Percentiles rank a stretch among this genome's conserved stretches.
phyloP scores from a whole-genome alignment of 2,113 vertebrate genomes.

The Lepidothrix coronata region DNA sequence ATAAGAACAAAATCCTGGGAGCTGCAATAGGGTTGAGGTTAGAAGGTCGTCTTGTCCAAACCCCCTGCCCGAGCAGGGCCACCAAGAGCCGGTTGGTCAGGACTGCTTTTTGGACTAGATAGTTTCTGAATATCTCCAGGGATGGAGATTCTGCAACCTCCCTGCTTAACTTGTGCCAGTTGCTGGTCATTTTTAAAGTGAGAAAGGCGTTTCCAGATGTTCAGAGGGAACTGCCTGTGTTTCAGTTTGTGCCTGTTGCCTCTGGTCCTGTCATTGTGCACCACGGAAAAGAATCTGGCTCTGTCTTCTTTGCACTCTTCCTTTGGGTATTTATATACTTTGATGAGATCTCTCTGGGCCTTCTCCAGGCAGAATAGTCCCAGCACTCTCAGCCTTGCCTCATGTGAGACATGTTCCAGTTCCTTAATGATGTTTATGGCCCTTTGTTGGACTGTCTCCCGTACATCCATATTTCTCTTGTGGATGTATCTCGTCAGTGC shows the following conservation, averaged over 20 bases:
- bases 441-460: not conserved
- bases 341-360: not conserved
- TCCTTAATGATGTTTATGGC: not conserved
- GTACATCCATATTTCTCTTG: fast-evolving
- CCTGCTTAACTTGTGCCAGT: not conserved
- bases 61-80: not conserved
- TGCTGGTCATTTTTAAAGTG: not conserved
- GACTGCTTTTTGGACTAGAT: not conserved
- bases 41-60: not conserved
- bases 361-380: not conserved
- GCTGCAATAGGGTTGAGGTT: not conserved
- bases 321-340: not conserved
- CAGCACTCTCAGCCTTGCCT: not conserved
- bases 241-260: not conserved
- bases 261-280: not conserved
- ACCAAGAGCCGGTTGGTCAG: not conserved
- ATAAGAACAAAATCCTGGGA: not conserved
- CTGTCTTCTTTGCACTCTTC: not conserved
- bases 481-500: not conserved
- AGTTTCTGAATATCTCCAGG: not conserved
- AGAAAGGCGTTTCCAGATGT: not conserved
- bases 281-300: not conserved
- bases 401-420: fast-evolving
- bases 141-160: not conserved
- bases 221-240: not conserved